Conservation (phyloP, 35 echinoderm and acorn worm genomes). For the Nesometra sesokonis region DNA sequence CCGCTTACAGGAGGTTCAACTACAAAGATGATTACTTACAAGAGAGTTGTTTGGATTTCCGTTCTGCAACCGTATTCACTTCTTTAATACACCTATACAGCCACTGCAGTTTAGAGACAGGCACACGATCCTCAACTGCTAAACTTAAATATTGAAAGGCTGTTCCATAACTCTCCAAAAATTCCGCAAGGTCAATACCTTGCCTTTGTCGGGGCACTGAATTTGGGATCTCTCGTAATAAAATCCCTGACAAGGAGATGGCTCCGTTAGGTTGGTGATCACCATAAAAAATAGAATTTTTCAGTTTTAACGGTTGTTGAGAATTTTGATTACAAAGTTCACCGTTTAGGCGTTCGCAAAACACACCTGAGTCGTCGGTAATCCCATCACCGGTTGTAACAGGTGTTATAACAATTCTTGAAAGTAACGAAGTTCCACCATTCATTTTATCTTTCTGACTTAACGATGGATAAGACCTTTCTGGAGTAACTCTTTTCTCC, state of each 20-base stretch:
- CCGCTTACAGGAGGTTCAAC: no score
- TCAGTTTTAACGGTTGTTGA: neutral
- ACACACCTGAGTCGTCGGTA: neutral
- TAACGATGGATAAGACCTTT: neutral
- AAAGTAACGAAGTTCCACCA: neutral
- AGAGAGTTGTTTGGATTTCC: constrained; percentile 34
- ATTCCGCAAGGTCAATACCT: constrained; percentile 20
- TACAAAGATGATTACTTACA: constrained; percentile 29
- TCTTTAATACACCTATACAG: constrained; percentile 45
- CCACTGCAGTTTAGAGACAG: constrained; percentile 55
- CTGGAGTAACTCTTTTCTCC: neutral
- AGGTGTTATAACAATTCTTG: neutral
- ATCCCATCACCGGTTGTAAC: neutral
- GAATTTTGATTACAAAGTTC: neutral
- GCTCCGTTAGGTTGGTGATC: neutral
- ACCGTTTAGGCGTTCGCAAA: neutral
- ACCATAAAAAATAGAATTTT: neutral
- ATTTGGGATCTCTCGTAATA: neutral
- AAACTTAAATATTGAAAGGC: constrained; percentile 49
- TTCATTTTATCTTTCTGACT: neutral
- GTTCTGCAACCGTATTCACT: constrained; percentile 50
- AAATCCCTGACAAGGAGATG: neutral
- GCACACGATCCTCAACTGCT: constrained; percentile 40
- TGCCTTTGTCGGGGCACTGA: neutral
- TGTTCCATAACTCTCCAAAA: constrained; percentile 39